Evolutionary conservation across 2,888 invertebrate genomes (phyloP).

Genomic region (Quadriops clusia): DNA sequence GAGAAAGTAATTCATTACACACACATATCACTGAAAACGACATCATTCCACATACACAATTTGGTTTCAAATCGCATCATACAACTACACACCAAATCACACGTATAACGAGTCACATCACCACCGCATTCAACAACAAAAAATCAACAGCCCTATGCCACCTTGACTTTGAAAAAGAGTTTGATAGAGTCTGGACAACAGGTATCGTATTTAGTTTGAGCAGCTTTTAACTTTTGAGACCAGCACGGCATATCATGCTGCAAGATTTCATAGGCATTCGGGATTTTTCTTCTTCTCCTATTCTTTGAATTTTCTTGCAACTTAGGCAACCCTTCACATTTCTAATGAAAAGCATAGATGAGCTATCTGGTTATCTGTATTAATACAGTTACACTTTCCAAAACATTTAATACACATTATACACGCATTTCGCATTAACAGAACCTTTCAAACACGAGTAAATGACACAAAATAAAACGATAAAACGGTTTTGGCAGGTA

Average conservation of each 20-base stretch:
- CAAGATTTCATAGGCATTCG: too few species aligned
- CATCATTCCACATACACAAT: constrained; percentile 17
- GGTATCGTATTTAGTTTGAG: constrained; percentile 20
- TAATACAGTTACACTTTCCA: constrained; percentile 16
- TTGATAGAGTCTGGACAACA: constrained; percentile 26
- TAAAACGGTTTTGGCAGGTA: constrained; percentile 10
- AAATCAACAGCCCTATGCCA: constrained; percentile 20
- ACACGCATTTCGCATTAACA: constrained; percentile 16
- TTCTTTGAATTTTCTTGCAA: too few species aligned
- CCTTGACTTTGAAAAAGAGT: constrained; percentile 25
- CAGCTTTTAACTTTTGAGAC: too few species aligned
- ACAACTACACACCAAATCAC: constrained; percentile 22
- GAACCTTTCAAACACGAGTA: constrained; percentile 19
- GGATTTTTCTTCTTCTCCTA: too few species aligned
- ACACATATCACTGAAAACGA: constrained; percentile 7
- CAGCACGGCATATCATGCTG: too few species aligned
- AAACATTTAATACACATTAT: constrained; percentile 16
- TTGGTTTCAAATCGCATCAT: constrained; percentile 23
- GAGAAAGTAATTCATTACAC: constrained; percentile 10
- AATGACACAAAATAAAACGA: constrained; percentile 7
- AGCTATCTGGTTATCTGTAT: too few species aligned
- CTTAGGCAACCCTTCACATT: too few species aligned
- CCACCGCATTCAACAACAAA: constrained; percentile 18
- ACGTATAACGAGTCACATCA: constrained; percentile 19
- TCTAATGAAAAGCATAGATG: too few species aligned